A percentile compares a stretch with the other conserved stretches of the same genome.
These are phyloP conservation scores for Patiria pectinifera DNA, from an alignment of 53 echinoderm and acorn worm genomes.

Conservation along the genomic window DNA sequence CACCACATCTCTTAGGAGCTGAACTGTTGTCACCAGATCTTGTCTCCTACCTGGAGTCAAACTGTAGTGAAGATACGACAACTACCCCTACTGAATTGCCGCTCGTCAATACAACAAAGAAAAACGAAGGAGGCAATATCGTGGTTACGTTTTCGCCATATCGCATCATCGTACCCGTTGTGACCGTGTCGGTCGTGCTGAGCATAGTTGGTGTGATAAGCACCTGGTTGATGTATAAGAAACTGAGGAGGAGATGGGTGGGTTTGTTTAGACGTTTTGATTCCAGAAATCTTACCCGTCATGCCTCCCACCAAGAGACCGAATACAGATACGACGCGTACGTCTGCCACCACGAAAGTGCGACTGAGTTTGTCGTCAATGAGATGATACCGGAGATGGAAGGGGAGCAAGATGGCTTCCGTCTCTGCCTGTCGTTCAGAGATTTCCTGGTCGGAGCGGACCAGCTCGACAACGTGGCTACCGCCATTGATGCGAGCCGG, in stretches of 20 bases:
- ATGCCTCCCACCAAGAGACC: not conserved
- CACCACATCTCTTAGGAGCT: not conserved
- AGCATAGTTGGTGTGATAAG: constrained; percentile 25
- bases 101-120: constrained; percentile 6
- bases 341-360: constrained; percentile 46
- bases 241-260: constrained; percentile 48
- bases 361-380: constrained; percentile 35
- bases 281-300: not conserved
- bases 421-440: constrained; percentile 49
- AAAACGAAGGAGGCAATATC: not conserved
- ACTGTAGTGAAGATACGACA: constrained; percentile 32
- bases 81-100: not conserved
- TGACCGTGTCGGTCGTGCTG: not conserved
- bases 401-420: constrained; percentile 26
- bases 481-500: constrained; percentile 49
- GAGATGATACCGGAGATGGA: constrained; percentile 49
- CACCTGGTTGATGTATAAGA: constrained; percentile 17
- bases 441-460: constrained; percentile 62
- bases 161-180: constrained; percentile 10
- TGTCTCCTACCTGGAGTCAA: constrained; percentile 19
- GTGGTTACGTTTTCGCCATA: not conserved
- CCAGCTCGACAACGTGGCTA: constrained; percentile 53
- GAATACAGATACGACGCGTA: constrained; percentile 50
- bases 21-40: constrained; percentile 28
- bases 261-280: constrained; percentile 41